Base-by-base conservation (phyloP, 2,113 vertebrate species). In the Phylloscopus trochiloides region DNA sequence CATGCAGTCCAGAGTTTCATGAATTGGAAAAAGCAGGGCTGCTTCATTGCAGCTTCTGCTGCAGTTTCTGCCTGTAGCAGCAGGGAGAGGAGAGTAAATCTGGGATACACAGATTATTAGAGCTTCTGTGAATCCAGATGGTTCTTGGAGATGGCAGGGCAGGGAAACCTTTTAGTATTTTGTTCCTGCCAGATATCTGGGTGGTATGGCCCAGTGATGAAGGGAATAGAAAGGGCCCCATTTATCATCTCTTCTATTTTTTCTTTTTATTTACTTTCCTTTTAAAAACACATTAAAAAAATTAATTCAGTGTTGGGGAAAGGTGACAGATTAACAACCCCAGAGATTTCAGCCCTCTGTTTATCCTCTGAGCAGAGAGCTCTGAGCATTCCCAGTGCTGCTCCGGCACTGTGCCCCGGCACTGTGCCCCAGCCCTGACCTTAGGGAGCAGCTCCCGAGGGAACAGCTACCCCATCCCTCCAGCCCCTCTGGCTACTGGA, bases 301-400 rank as follows among this genome's bases (percentile, higher is more conserved):
- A 95, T 89, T 95, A 96, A 96, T 96, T 96, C 66, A 70, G 62
- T 91, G 78, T 58, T 78, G 54, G 48, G n/a, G 83, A 93, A 95
- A 92, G 86, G 93, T 96, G 96, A 96, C 92, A 97, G 96, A 96
- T 97, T 96, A 97, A 96, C 85, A 96, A 29, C 90, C 58, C 94
- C n/a, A 65, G 93, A 86, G 89, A 73, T 38, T 95, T 96, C 91
- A 86, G 43, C 32, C 42, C n/a, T 95, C 78, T 95, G 79, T 96
- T 97, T 95, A 95, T 90, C 66, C 92, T 74, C 66, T 63, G 72
- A 91, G 58, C 16, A 65, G 59, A 72, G 54, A 63, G 28, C 71
- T 87, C 59, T 85, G 52, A 74, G 75, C 79, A 79, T 92, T 94
- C 82, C 52, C n/a, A 0, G 31, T 62, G 45, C 71, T 90, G 72